Evolutionary conservation across 2,888 invertebrate species (phyloP).

Genomic region (Zygogramma bicolorata): DNA sequence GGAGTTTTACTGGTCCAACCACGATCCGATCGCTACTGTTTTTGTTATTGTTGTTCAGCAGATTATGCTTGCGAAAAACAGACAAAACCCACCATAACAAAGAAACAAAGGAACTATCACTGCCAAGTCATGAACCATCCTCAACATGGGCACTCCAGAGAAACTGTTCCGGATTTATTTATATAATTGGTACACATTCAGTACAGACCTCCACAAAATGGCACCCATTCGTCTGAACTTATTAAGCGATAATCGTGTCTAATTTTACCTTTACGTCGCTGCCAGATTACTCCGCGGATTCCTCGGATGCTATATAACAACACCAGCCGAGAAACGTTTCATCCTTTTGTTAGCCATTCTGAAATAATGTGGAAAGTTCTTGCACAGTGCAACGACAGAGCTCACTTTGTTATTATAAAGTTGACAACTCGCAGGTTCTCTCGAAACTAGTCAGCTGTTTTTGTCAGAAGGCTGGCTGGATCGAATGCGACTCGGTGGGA

Average conservation of each 20-base stretch:
- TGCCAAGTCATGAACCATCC: background rate
- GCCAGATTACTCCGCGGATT: conserved; percentile 48
- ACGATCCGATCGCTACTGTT: no score
- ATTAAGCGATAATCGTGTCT: conserved; percentile 18
- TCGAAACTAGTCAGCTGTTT: conserved; percentile 61
- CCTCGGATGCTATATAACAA: conserved; percentile 58
- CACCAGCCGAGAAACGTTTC: conserved; percentile 50
- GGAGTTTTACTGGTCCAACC: background rate
- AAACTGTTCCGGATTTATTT: conserved; percentile 47
- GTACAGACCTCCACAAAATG: conserved; percentile 54
- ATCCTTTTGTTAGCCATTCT: conserved; percentile 56
- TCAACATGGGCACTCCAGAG: background rate
- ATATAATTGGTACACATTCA: conserved; percentile 39
- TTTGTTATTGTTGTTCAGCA: background rate
- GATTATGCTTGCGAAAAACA: background rate
- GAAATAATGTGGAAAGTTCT: conserved; percentile 43
- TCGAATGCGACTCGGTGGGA: conserved; percentile 27
- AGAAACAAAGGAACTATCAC: conserved; percentile 11
- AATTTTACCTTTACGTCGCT: conserved; percentile 51
- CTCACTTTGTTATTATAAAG: conserved; percentile 43
- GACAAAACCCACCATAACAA: background rate
- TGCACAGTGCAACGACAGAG: conserved; percentile 48
- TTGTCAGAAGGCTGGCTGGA: conserved; percentile 52
- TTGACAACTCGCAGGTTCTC: conserved; percentile 54
- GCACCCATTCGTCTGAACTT: conserved; percentile 48